Conservation (phyloP, 2,888 invertebrate genomes). For the Apoderus coryli region DNA sequence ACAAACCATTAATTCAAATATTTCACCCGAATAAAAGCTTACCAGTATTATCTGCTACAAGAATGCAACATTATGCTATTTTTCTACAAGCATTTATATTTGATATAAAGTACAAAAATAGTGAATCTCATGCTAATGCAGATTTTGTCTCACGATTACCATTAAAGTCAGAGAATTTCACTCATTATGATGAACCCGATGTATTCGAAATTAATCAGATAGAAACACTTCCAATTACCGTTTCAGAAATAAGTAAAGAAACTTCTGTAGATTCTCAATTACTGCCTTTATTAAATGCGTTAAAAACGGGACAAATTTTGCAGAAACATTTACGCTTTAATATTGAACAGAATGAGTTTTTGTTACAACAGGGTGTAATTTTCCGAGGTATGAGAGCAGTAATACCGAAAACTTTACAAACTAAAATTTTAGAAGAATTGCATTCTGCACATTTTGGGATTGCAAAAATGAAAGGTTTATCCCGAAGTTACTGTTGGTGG, state of each 20-base stretch:
- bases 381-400: conserved; percentile 7
- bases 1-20: conserved; percentile 10
- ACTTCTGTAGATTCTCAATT: conserved; percentile 5
- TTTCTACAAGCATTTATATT: conserved; percentile 9
- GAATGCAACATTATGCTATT: no score
- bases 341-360: conserved; percentile 9
- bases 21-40: conserved; percentile 9
- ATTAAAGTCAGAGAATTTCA: background rate
- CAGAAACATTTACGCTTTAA: conserved; percentile 7
- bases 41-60: conserved; percentile 7
- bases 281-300: conserved; percentile 3
- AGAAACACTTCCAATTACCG: conserved; percentile 9
- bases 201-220: conserved; percentile 9
- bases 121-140: conserved; percentile 9
- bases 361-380: conserved; percentile 8
- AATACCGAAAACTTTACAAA: conserved; percentile 8
- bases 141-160: conserved; percentile 11
- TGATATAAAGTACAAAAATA: conserved; percentile 9
- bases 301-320: conserved; percentile 5
- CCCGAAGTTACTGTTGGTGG: no score
- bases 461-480: no score
- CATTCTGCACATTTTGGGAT: conserved; percentile 11
- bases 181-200: conserved; percentile 2
- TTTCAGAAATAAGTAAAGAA: background rate
- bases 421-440: conserved; percentile 9